Evolutionary conservation across 1,140 invertebrate genomes (phyloP).

Genomic region (Aethina tumida): DNA sequence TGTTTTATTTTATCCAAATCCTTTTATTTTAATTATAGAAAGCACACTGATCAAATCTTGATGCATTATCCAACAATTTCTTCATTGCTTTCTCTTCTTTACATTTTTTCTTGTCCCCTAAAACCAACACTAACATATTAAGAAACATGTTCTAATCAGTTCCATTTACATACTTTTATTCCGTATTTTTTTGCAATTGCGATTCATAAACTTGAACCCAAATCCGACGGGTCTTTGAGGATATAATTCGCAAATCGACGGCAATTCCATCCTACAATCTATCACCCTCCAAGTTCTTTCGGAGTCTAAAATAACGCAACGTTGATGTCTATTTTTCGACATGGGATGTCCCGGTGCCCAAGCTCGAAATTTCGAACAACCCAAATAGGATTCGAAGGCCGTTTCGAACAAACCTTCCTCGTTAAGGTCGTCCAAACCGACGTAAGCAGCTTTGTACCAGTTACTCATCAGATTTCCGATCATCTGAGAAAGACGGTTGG

Average conservation of each 20-base stretch:
- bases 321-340: constrained; percentile 33
- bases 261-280: constrained; percentile 39
- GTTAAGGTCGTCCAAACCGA: constrained; percentile 44
- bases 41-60: constrained; percentile 11
- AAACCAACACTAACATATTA: too few species aligned
- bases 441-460: constrained; percentile 37
- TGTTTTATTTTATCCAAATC: too few species aligned
- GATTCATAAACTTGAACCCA: constrained; percentile 2
- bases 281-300: constrained; percentile 45
- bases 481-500: constrained; percentile 41
- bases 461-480: constrained; percentile 15
- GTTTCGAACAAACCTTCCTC: constrained; percentile 34
- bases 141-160: background rate
- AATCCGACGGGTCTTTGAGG: constrained; percentile 26
- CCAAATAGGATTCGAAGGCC: constrained; percentile 42
- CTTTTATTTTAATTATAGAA: constrained; percentile 1
- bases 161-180: constrained; percentile 3
- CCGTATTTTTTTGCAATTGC: background rate
- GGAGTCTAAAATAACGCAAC: constrained; percentile 46
- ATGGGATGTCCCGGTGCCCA: constrained; percentile 54
- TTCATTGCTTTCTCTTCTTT: constrained; percentile 4
- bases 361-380: constrained; percentile 45
- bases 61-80: constrained; percentile 6
- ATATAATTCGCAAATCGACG: constrained; percentile 50
- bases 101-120: constrained; percentile 6